A percentile compares a stretch with the other conserved stretches of the same genome.
Evolutionary conservation across 2,888 invertebrate genomes (phyloP).

Genomic region (Agrochola lota): DNA sequence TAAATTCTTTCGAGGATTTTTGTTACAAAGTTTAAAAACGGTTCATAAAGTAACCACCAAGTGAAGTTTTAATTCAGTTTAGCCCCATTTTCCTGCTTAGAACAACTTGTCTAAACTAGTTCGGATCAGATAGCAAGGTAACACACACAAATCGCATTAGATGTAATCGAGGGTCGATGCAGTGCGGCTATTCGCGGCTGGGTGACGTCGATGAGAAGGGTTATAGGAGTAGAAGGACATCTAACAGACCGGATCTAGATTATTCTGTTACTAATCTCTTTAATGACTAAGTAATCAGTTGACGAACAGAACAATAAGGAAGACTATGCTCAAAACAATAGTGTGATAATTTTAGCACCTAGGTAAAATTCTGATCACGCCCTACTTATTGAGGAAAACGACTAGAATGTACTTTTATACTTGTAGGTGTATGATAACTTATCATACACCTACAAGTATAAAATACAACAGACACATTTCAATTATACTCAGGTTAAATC

Average conservation of each 20-base stretch:
- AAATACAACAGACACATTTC: slow-evolving; percentile 26
- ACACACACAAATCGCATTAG: slow-evolving; percentile 85
- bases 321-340: not conserved
- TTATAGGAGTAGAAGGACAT: slow-evolving; percentile 57
- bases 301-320: not conserved
- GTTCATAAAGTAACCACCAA: slow-evolving; percentile 4
- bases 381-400: slow-evolving; percentile 2
- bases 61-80: slow-evolving; percentile 43
- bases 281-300: slow-evolving; percentile 4
- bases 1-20: slow-evolving; percentile 26
- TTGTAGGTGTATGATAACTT: no score
- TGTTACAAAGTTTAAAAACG: slow-evolving; percentile 24
- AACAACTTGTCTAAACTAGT: slow-evolving; percentile 78
- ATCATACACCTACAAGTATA: slow-evolving; percentile 3
- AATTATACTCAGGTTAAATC: slow-evolving; percentile 40
- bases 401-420: slow-evolving; percentile 3
- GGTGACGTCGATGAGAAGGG: slow-evolving; percentile 51
- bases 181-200: slow-evolving; percentile 57
- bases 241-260: slow-evolving; percentile 28
- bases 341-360: not conserved
- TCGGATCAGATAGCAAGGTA: slow-evolving; percentile 77
- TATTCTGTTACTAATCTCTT: slow-evolving; percentile 30
- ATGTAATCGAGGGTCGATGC: slow-evolving; percentile 76
- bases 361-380: slow-evolving; percentile 16
- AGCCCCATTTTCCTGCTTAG: slow-evolving; percentile 44